phyloP scores from a whole-genome alignment of 2,888 invertebrate species.

The Biston stratarius region DNA sequence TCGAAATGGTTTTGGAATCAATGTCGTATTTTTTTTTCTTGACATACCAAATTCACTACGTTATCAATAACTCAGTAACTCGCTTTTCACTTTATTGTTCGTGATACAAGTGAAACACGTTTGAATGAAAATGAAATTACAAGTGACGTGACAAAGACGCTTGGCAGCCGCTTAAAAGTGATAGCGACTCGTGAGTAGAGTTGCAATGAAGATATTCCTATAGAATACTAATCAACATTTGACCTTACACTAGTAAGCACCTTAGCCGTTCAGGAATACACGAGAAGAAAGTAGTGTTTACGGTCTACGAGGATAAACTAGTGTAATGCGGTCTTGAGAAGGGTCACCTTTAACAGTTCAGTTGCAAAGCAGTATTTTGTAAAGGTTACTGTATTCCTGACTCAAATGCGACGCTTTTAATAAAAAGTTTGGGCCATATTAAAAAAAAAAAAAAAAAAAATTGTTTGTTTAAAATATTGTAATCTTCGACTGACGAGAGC shows the following conservation, averaged over 20 bases:
- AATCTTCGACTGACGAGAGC: too few species aligned
- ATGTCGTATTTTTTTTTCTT: too few species aligned
- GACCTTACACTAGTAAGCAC: conserved; percentile 56
- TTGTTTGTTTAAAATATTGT: too few species aligned
- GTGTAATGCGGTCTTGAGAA: neutral
- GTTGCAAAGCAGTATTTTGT: too few species aligned
- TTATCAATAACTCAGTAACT: neutral
- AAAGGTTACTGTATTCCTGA: too few species aligned
- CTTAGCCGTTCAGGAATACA: neutral
- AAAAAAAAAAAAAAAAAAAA: too few species aligned
- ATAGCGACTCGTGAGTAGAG: conserved; percentile 72
- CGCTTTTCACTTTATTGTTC: conserved; percentile 30
- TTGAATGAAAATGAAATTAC: conserved; percentile 74
- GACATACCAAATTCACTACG: too few species aligned
- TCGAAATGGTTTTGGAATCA: too few species aligned
- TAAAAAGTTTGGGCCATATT: too few species aligned
- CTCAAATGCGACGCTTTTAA: too few species aligned
- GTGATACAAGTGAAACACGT: conserved; percentile 55
- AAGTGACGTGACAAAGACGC: conserved; percentile 62
- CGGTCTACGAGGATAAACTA: neutral
- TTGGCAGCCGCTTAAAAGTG: conserved; percentile 74
- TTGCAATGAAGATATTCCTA: conserved; percentile 58
- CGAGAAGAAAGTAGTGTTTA: neutral
- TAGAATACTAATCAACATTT: conserved; percentile 68
- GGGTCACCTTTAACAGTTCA: neutral